Conservation (phyloP, 2,888 invertebrate genomes). For the Girardia tigrina region DNA sequence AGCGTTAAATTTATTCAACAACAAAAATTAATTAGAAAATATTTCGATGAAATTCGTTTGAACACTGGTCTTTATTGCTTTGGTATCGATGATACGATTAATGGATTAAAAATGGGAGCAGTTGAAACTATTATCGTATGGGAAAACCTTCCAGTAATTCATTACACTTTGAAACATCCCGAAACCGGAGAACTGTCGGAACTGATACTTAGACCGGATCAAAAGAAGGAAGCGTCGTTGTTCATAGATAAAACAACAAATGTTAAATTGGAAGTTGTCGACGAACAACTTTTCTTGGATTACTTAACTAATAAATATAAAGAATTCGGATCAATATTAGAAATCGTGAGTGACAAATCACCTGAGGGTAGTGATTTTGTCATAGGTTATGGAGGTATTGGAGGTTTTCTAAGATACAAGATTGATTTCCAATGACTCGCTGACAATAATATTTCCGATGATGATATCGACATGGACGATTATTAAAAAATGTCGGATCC, state of each 20-base stretch:
- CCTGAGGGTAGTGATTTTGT: constrained; percentile 99
- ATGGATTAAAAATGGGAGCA: constrained; percentile 7
- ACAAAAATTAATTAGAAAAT: constrained; percentile 79
- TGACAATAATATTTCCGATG: constrained; percentile 68
- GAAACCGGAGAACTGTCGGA: not conserved
- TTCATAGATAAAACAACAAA: constrained; percentile 98
- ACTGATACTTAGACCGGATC: constrained; percentile 72
- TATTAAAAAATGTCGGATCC: no score
- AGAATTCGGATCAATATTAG: constrained; percentile 85
- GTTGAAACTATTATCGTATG: constrained; percentile 8
- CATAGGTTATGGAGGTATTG: constrained; percentile 95
- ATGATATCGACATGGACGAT: constrained; percentile 63
- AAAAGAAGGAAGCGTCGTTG: constrained; percentile 95
- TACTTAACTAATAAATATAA: constrained; percentile 99
- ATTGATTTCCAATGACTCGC: constrained; percentile 70
- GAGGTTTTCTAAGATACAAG: constrained; percentile 82
- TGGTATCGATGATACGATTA: constrained; percentile 2
- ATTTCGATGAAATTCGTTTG: constrained; percentile 61
- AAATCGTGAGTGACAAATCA: constrained; percentile 97
- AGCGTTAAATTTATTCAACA: constrained; percentile 99
- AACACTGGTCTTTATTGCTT: not conserved
- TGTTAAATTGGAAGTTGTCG: constrained; percentile 89
- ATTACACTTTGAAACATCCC: not conserved
- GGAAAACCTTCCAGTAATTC: not conserved
- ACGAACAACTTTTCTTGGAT: constrained; percentile 88